phyloP scores from a whole-genome alignment of 37 sponge, comb jelly and placozoan genomes.

The Diacarnus erythraeanus region DNA sequence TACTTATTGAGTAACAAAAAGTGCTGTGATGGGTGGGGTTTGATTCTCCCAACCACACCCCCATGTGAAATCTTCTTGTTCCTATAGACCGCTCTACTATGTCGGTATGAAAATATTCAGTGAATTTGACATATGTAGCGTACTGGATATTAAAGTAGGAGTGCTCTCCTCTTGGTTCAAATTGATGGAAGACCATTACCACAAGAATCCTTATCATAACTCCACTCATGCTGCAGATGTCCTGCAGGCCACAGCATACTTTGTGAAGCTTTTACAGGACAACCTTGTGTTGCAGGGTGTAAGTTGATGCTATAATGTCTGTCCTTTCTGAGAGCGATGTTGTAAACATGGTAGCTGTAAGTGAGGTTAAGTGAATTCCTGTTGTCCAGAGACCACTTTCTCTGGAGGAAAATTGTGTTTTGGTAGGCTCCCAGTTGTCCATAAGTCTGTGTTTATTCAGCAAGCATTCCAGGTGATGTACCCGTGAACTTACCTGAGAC shows the following conservation, averaged over 20 bases:
- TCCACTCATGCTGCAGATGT: conserved; percentile 97
- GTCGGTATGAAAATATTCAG: conserved; percentile 72
- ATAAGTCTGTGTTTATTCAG: too few species aligned
- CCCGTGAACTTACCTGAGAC: too few species aligned
- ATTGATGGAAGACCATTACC: conserved; percentile 81
- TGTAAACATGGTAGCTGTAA: too few species aligned
- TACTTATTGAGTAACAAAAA: too few species aligned
- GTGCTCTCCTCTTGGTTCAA: conserved; percentile 58
- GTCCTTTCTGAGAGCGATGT: too few species aligned
- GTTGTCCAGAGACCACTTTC: too few species aligned
- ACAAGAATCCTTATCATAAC: conserved; percentile 80
- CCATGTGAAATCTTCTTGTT: too few species aligned
- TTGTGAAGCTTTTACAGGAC: conserved; percentile 60
- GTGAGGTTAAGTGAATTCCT: too few species aligned
- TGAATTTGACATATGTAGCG: conserved; percentile 41
- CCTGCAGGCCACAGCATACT: conserved; percentile 80
- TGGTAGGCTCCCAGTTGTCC: too few species aligned
- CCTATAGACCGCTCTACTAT: conserved; percentile 72
- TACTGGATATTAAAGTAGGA: conserved; percentile 45
- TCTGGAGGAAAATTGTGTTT: too few species aligned
- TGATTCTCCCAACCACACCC: neutral
- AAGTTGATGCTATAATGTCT: conserved; percentile 10
- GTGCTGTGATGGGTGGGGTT: too few species aligned
- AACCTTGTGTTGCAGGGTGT: conserved; percentile 25
- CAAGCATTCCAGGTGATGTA: too few species aligned